Base-by-base conservation (phyloP, 2,797 vertebrate genomes). In the Hydrocynus forskahlii region DNA sequence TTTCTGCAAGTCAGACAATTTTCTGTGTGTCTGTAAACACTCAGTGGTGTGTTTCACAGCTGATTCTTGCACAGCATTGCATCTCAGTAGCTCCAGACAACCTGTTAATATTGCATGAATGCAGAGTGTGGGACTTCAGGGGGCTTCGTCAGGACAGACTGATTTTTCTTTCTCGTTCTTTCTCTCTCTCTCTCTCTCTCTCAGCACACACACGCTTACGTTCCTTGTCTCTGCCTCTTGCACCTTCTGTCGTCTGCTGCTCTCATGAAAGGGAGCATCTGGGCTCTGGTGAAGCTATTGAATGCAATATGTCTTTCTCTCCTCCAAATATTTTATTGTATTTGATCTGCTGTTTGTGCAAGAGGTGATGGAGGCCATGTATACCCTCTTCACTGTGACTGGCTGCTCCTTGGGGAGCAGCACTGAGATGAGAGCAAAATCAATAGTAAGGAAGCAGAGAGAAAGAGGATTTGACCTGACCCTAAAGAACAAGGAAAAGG, bases 341-440 rank as follows among this genome's bases (percentile, higher is more conserved):
- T 75, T 74, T 81, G 83, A 73, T 79, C 16, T 43, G 48, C 19
- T 59, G 23, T 40, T 55, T 66, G 60, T 64, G 73, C 3, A 25
- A 21, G 48, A 69, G 76, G 79, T 73, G 81, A 76, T 74, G 2
- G 81, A 63, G 71, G 81, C 29, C 45, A 38, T 50, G 64, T 50
- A 59, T 81, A 76, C 57, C 4, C 67, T 70, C 67, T 72, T 10
- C 38, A 52, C 77, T 71, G 70, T 60, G 64, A 78, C 78, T 57
- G 23, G 64, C 78, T 7, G 52, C 35, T 81, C 69, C 69, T 78
- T 63, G 68, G 91, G 87, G 87, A 88, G 83, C 9, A 70, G n/a
- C 67, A 62, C 73, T 9, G 64, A 89, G 90, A 92, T 92, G 91
- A 92, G 90, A 91, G 85, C 75, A 88, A 89, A 92, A 92, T 92